phyloP scores from a whole-genome alignment of 2,797 vertebrate genomes.

The Hylomyscus alleni region DNA sequence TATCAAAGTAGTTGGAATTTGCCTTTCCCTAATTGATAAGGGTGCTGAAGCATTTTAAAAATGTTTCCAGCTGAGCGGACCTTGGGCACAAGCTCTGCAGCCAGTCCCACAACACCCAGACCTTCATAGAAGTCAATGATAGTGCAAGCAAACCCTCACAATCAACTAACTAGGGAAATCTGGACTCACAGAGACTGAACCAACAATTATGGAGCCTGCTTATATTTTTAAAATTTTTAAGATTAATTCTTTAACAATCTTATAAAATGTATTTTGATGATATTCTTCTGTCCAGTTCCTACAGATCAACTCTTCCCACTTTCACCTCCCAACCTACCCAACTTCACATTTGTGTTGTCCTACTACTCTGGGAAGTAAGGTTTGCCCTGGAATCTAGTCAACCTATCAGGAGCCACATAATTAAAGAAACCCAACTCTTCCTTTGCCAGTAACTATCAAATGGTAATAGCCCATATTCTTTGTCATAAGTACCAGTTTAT shows the following conservation, averaged over 20 bases:
- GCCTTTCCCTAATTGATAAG: too few relatives aligned
- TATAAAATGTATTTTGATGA: neutral
- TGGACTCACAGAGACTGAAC: neutral
- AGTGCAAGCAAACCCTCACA: neutral
- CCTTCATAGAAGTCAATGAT: neutral
- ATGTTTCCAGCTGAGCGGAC: too few relatives aligned
- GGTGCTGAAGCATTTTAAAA: neutral
- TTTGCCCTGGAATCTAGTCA: too few relatives aligned
- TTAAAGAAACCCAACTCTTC: too few relatives aligned
- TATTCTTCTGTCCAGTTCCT: neutral
- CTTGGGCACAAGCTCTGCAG: too few relatives aligned
- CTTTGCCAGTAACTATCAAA: neutral
- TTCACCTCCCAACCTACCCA: neutral
- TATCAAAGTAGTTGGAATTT: neutral
- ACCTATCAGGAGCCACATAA: too few relatives aligned
- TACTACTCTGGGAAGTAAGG: too few relatives aligned
- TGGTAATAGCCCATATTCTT: neutral
- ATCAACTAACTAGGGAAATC: neutral
- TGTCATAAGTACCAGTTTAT: neutral
- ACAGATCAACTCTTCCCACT: neutral
- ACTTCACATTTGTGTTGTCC: neutral
- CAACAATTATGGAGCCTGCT: neutral
- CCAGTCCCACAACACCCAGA: too few relatives aligned
- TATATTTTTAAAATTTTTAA: neutral
- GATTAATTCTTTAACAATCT: neutral